Conservation (phyloP, 1,140 invertebrate species). For the Asobara japonica region DNA sequence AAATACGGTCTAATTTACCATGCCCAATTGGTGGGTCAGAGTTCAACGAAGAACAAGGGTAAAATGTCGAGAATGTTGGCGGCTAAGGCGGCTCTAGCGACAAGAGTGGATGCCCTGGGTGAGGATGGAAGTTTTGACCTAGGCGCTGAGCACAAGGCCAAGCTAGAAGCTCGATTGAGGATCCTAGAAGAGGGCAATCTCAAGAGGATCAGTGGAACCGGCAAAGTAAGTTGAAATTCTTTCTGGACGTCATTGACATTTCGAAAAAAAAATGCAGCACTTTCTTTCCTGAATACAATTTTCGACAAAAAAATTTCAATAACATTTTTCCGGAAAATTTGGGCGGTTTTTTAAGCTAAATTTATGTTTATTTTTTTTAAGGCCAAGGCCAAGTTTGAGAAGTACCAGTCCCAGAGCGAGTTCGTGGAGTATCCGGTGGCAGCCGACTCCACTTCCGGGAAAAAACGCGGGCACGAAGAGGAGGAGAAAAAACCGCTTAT, state of each 20-base stretch:
- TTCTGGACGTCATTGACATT: no score
- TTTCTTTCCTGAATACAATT: no score
- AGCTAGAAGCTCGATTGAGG: constrained; percentile 82
- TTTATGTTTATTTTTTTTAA: no score
- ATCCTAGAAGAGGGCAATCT: constrained; percentile 87
- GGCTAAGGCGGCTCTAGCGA: constrained; percentile 92
- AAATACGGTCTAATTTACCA: constrained; percentile 99
- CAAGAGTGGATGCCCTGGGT: constrained; percentile 94
- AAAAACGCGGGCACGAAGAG: constrained; percentile 56
- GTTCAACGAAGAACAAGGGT: constrained; percentile 89
- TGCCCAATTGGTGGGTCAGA: constrained; percentile 90
- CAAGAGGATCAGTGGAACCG: constrained; percentile 85
- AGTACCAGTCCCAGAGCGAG: constrained; percentile 86
- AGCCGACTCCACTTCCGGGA: constrained; percentile 69
- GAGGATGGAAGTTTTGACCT: constrained; percentile 85
- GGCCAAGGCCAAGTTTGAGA: constrained; percentile 87
- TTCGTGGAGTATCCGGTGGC: constrained; percentile 72
- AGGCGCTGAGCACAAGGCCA: constrained; percentile 87
- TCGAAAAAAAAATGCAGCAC: no score
- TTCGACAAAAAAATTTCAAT: no score
- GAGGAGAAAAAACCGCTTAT: constrained; percentile 65
- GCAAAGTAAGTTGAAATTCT: no score
- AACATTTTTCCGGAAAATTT: no score
- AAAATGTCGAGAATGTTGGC: constrained; percentile 97
- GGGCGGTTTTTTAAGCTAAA: no score